phyloP scores from a whole-genome alignment of 2,888 invertebrate genomes.

The Chorisops tibialis region DNA sequence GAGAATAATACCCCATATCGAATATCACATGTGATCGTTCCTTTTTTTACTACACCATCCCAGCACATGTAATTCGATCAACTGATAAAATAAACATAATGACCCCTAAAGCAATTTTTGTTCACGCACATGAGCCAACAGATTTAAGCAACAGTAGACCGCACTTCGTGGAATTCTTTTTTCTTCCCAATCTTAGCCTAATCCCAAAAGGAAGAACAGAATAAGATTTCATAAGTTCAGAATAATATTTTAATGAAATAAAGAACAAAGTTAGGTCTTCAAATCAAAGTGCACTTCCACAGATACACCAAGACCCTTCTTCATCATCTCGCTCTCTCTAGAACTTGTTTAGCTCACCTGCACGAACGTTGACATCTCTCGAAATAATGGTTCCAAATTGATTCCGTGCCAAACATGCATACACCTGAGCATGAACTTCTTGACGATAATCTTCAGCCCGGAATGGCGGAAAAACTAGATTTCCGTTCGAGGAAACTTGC shows the following conservation, averaged over 20 bases:
- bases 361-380: constrained; percentile 88
- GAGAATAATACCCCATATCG: too few relatives aligned
- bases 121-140: neutral
- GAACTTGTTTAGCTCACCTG: constrained; percentile 65
- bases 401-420: constrained; percentile 87
- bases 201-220: too few relatives aligned
- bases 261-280: neutral
- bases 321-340: constrained; percentile 36
- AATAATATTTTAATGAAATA: too few relatives aligned
- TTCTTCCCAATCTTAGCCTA: too few relatives aligned
- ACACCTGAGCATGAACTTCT: constrained; percentile 91
- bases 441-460: constrained; percentile 89
- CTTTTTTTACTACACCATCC: too few relatives aligned
- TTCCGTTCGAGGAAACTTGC: constrained; percentile 87
- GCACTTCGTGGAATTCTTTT: too few relatives aligned
- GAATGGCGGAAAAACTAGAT: constrained; percentile 91
- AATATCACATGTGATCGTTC: too few relatives aligned
- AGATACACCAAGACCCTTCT: constrained; percentile 27
- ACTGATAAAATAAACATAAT: too few relatives aligned
- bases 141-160: too few relatives aligned
- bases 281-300: constrained; percentile 21
- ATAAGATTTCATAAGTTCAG: too few relatives aligned
- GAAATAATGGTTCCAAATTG: constrained; percentile 87
- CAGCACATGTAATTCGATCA: too few relatives aligned
- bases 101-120: constrained; percentile 4